Percentiles rank a stretch among this genome's conserved stretches.
Evolutionary conservation across 2,797 vertebrate genomes (phyloP).

Genomic region (Threskiornis aethiopicus): DNA sequence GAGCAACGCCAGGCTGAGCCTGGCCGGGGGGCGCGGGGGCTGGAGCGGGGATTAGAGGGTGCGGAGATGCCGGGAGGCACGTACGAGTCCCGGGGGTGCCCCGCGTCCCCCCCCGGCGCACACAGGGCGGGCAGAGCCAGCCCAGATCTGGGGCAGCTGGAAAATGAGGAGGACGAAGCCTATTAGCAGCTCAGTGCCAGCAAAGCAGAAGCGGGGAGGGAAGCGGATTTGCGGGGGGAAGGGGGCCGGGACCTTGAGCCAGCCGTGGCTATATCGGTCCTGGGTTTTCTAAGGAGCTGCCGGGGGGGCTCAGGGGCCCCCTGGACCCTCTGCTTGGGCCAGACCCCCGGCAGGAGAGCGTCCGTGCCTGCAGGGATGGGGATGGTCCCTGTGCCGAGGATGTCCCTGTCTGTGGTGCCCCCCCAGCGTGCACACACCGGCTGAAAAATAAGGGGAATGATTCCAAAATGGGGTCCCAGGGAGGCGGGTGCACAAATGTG

Average conservation of each 20-base stretch:
- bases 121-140: neutral
- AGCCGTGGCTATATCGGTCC: neutral
- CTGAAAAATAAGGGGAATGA: neutral
- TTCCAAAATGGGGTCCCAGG: accelerated
- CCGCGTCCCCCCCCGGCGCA: accelerated
- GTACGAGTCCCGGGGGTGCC: slow-evolving; percentile 24
- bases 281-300: neutral
- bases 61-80: slow-evolving; percentile 58
- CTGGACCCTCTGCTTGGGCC: neutral
- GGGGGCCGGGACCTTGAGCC: slow-evolving; percentile 22
- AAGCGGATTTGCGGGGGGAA: slow-evolving; percentile 42
- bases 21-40: neutral
- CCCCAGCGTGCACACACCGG: accelerated
- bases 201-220: slow-evolving; percentile 38
- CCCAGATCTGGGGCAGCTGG: slow-evolving; percentile 55
- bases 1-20: neutral
- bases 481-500: neutral
- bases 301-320: accelerated
- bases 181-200: slow-evolving; percentile 64
- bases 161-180: slow-evolving; percentile 61
- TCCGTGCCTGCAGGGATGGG: neutral
- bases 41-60: slow-evolving; percentile 25
- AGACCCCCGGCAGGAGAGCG: neutral
- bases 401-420: neutral
- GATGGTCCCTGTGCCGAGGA: neutral